These are phyloP conservation scores for Salminus brasiliensis DNA, from an alignment of 2,113 vertebrate species.

Conservation along the genomic window DNA sequence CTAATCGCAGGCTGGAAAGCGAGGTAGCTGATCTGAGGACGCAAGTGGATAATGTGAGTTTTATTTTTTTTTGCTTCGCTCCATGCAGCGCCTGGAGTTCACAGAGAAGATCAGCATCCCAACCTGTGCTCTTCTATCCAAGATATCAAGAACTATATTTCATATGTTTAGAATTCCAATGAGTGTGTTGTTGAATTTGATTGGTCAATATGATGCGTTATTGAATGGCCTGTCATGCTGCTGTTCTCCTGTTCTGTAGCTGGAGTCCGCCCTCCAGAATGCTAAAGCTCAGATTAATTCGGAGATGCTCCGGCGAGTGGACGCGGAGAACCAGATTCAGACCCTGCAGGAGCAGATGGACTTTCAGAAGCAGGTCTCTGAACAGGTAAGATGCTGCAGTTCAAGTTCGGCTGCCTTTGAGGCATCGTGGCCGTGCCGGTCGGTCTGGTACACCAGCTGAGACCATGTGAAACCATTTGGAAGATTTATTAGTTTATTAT, in stretches of 20 bases:
- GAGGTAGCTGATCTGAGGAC: slow-evolving; percentile 69
- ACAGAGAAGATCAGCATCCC: no score
- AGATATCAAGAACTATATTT: no score
- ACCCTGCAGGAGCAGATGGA: slow-evolving; percentile 79
- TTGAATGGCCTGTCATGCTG: not conserved
- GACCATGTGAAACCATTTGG: no score
- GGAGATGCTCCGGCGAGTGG: slow-evolving; percentile 78
- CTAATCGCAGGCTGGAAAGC: slow-evolving; percentile 66
- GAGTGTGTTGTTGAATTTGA: not conserved
- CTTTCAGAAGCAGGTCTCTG: slow-evolving; percentile 77
- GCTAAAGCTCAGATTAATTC: slow-evolving; percentile 76
- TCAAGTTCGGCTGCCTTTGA: no score
- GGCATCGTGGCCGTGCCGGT: no score
- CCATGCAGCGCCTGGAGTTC: no score
- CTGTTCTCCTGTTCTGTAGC: slow-evolving; percentile 55
- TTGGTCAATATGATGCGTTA: not conserved
- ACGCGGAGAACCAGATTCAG: slow-evolving; percentile 80
- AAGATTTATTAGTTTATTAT: no score
- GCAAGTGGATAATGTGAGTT: slow-evolving; percentile 74
- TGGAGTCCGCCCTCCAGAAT: slow-evolving; percentile 67
- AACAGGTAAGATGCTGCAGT: slow-evolving; percentile 69
- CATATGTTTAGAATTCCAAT: no score
- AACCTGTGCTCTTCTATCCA: no score
- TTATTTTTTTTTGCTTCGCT: not conserved
- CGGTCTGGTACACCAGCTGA: no score